Conservation (phyloP, 2,888 invertebrate genomes). For the Polydrusus tereticollis region DNA sequence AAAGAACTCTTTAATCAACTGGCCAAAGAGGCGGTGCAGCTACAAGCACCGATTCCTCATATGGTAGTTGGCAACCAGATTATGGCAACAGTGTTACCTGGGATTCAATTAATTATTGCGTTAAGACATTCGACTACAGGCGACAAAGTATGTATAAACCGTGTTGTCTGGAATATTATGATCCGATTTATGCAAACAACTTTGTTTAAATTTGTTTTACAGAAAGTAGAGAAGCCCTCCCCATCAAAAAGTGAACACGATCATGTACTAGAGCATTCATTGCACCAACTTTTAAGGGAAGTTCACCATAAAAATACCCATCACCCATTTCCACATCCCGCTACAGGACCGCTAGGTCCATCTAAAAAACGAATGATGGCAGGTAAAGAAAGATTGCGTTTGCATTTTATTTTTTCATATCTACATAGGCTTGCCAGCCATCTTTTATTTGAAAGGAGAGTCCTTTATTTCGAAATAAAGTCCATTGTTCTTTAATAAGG, state of each 20-base stretch:
- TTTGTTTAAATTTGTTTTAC: background rate
- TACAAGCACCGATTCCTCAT: slow-evolving; percentile 94
- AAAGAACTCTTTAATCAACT: slow-evolving; percentile 95
- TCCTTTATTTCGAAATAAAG: no score
- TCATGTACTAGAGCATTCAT: slow-evolving; percentile 95
- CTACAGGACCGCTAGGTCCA: slow-evolving; percentile 94
- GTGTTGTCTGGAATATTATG: background rate
- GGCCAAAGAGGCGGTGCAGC: slow-evolving; percentile 94
- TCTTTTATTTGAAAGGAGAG: no score
- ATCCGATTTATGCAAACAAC: background rate
- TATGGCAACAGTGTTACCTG: slow-evolving; percentile 93
- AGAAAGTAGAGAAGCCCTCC: slow-evolving; percentile 67
- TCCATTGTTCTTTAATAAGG: no score
- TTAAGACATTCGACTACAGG: slow-evolving; percentile 86
- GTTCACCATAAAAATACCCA: slow-evolving; percentile 94
- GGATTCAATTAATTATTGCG: slow-evolving; percentile 85
- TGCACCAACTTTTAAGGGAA: slow-evolving; percentile 93
- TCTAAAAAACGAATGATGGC: slow-evolving; percentile 91
- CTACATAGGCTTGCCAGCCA: no score
- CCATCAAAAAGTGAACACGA: slow-evolving; percentile 84
- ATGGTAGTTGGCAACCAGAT: slow-evolving; percentile 98
- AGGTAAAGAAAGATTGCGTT: slow-evolving; percentile 68
- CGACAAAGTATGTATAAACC: slow-evolving; percentile 62
- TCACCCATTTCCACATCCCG: slow-evolving; percentile 95
- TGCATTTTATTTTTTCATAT: background rate